Conservation (phyloP, 2,797 vertebrate species). For the Phoeniculus purpureus region DNA sequence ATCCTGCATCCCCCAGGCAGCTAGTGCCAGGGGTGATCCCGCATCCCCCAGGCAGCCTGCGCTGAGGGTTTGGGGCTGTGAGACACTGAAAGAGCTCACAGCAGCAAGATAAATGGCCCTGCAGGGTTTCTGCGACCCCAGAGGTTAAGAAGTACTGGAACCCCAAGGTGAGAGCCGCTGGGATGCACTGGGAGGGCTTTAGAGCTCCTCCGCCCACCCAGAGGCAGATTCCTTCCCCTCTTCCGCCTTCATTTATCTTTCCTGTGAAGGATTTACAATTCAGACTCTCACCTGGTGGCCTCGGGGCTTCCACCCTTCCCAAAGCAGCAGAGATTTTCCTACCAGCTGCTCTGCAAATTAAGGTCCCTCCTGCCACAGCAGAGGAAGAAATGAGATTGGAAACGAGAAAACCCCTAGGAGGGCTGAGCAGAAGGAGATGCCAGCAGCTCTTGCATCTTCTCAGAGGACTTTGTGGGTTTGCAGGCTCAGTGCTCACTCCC, state of each 20-base stretch:
- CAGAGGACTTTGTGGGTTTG: neutral
- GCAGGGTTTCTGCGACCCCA: neutral
- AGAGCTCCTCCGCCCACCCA: neutral
- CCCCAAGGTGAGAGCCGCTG: neutral
- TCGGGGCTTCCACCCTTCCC: neutral
- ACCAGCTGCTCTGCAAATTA: neutral
- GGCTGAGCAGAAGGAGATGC: neutral
- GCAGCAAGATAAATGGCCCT: neutral
- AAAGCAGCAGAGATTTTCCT: neutral
- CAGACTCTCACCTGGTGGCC: neutral
- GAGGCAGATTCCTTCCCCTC: neutral
- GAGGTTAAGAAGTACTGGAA: conserved; percentile 23
- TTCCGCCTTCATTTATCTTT: neutral
- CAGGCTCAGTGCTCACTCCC: too few relatives aligned
- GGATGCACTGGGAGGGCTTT: neutral
- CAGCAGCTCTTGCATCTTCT: too few relatives aligned
- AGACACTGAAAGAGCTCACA: neutral
- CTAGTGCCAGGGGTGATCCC: neutral
- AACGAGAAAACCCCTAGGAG: neutral
- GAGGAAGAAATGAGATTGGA: neutral
- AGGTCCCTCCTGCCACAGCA: accelerated
- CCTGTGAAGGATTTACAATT: neutral
- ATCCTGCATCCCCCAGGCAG: neutral
- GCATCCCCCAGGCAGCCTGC: neutral
- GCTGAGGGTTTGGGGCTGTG: neutral